These are phyloP conservation scores for Yponomeuta evonymella DNA, from an alignment of 2,888 invertebrate genomes.

Conservation along the genomic window DNA sequence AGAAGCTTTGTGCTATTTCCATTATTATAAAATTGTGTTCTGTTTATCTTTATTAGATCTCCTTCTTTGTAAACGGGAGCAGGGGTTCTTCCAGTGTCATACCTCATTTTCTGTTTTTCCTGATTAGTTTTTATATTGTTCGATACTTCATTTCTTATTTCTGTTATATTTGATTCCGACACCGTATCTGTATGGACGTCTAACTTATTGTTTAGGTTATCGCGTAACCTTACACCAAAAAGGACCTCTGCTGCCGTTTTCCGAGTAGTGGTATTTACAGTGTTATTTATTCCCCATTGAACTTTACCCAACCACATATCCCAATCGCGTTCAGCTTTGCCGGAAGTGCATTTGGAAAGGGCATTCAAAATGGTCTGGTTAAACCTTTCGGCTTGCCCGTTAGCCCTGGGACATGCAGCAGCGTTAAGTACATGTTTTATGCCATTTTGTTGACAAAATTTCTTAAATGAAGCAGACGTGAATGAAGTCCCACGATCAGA, in stretches of 20 bases:
- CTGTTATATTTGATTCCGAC: conserved; percentile 9
- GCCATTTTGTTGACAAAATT: conserved; percentile 14
- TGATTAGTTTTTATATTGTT: conserved; percentile 20
- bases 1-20: conserved; percentile 24
- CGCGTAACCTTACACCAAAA: background rate
- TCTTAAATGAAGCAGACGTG: conserved; percentile 17
- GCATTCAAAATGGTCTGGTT: conserved; percentile 7
- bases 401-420: conserved; percentile 14
- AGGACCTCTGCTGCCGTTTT: conserved; percentile 16
- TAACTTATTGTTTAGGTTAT: background rate
- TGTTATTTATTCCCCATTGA: conserved; percentile 23
- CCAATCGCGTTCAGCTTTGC: conserved; percentile 14
- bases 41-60: conserved; percentile 24
- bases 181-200: background rate
- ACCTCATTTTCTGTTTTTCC: conserved; percentile 18
- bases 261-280: conserved; percentile 20
- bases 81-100: conserved; percentile 17
- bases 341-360: background rate
- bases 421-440: conserved; percentile 15
- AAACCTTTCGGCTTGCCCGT: conserved; percentile 17
- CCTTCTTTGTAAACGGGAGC: conserved; percentile 16
- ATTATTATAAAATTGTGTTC: conserved; percentile 23
- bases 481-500: conserved; percentile 19
- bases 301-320: conserved; percentile 22
- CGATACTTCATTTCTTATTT: conserved; percentile 18